Evolutionary conservation across 1,140 invertebrate genomes (phyloP), one percentile per base, ranked within the genome.

Genomic region (Macrobrachium nipponense): DNA sequence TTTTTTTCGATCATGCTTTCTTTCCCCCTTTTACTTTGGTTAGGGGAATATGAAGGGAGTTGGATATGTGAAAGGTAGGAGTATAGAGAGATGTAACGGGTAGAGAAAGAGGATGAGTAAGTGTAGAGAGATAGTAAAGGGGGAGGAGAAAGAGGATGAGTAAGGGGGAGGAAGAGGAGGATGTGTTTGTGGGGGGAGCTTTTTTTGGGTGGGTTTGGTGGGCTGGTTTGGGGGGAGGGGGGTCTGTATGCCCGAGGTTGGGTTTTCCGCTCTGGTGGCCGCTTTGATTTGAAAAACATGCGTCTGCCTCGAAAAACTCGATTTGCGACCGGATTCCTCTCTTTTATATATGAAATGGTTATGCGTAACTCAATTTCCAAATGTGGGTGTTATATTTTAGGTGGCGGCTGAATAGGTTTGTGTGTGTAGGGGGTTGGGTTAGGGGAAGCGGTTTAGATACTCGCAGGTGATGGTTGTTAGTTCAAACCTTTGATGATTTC

Each of bases 271-370:
- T 72, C 70, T 59, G 70, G 66, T 86, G 43, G 23, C 77, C 77
- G 84, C 84, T 86, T 86, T 86, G 84, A 86, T 86, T 86, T 86
- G 84, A 80, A 86, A 85, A 86, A 86, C 84, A 86, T 86, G 84
- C 84, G 84, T 80, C 77, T 86, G 76, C 12, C 77, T 66, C 68
- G 62, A 43, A 86, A 86, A 86, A 86, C 84, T 86, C 77, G 77
- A 86, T 86, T 86, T 86, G 84, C 64, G 70, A 72, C 75, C 66
- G 44, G 84, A 78, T 58, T 86, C 51, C 51, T 62, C 77, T 80
- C 77, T 73, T 86, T 86, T 86, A 86, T 80, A 86, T 80, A 80
- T 80, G 84, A 86, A 86, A 80, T 86, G 84, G 84, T 86, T 86
- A 80, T 80, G 78, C 82, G 82, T 85, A 79, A 85, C 75, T 85